A percentile compares a stretch with the other conserved stretches of the same genome.
Evolutionary conservation across 2,797 vertebrate species (phyloP).

Genomic region (Malacoctenus gilli): DNA sequence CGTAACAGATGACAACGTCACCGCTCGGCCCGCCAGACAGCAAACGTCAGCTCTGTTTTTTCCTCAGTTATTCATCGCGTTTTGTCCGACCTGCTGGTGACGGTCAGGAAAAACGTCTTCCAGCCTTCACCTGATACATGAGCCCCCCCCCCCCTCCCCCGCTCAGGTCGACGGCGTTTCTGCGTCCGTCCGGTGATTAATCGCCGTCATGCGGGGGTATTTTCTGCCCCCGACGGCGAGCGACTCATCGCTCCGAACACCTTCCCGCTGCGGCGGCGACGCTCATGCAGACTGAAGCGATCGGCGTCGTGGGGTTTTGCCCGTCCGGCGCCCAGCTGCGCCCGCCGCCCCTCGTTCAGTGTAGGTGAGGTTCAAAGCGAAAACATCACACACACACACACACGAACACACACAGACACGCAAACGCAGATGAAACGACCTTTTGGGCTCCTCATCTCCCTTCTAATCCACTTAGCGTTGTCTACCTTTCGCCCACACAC

Average conservation of each 20-base stretch:
- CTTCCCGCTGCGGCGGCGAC: slow-evolving; percentile 32
- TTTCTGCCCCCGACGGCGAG: slow-evolving; percentile 30
- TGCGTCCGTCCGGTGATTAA: slow-evolving; percentile 11
- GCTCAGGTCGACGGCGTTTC: not conserved
- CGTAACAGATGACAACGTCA: no score
- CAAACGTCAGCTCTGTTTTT: no score
- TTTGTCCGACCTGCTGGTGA: no score
- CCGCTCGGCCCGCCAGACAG: no score
- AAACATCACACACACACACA: slow-evolving; percentile 33
- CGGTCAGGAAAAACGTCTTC: no score
- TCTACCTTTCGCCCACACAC: slow-evolving; percentile 48
- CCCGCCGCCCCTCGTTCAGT: no score
- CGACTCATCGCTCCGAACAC: slow-evolving; percentile 38
- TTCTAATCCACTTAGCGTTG: slow-evolving; percentile 60
- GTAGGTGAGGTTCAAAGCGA: slow-evolving; percentile 59
- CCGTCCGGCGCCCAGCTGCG: no score
- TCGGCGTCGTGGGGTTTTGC: slow-evolving; percentile 49
- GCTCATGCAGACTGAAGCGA: slow-evolving; percentile 46
- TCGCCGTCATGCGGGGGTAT: slow-evolving; percentile 23
- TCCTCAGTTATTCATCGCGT: no score
- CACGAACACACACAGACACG: slow-evolving; percentile 24
- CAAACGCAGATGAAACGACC: slow-evolving; percentile 35
- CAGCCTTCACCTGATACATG: no score
- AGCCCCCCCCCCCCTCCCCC: no score
- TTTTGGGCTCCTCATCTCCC: slow-evolving; percentile 58